phyloP scores from a whole-genome alignment of 2,113 vertebrate species.

The Dipodomys ordii region DNA sequence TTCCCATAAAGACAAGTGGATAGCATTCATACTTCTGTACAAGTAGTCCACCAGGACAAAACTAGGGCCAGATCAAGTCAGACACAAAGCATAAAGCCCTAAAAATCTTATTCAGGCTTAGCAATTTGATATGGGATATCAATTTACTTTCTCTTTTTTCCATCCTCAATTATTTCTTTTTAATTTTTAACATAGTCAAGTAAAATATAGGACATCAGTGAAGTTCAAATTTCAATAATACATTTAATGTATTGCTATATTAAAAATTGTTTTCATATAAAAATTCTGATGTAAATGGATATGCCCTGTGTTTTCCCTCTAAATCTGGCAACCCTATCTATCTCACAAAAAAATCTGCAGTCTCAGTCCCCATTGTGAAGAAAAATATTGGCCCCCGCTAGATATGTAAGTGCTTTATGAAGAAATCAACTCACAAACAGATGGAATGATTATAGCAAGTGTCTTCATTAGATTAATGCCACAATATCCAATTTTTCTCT shows the following conservation, averaged over 20 bases:
- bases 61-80: background rate
- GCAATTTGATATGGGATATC: background rate
- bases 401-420: background rate
- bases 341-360: background rate
- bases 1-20: background rate
- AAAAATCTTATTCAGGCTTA: background rate
- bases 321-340: background rate
- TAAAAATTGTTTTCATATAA: slow-evolving; percentile 25
- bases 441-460: background rate
- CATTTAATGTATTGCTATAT: background rate
- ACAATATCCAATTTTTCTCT: background rate
- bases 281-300: background rate
- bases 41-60: background rate
- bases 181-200: background rate
- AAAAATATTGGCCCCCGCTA: slow-evolving; percentile 19
- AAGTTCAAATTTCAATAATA: slow-evolving; percentile 45
- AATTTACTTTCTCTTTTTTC: background rate
- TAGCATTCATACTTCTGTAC: background rate
- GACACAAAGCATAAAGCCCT: background rate
- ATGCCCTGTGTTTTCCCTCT: background rate
- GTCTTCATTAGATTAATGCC: background rate
- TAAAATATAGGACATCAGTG: background rate
- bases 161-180: background rate
- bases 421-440: background rate
- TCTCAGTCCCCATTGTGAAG: background rate